A percentile compares a stretch with the other conserved stretches of the same genome.
These are phyloP conservation scores for Callimorpha dominula DNA, from an alignment of 2,888 invertebrate species.

Conservation along the genomic window DNA sequence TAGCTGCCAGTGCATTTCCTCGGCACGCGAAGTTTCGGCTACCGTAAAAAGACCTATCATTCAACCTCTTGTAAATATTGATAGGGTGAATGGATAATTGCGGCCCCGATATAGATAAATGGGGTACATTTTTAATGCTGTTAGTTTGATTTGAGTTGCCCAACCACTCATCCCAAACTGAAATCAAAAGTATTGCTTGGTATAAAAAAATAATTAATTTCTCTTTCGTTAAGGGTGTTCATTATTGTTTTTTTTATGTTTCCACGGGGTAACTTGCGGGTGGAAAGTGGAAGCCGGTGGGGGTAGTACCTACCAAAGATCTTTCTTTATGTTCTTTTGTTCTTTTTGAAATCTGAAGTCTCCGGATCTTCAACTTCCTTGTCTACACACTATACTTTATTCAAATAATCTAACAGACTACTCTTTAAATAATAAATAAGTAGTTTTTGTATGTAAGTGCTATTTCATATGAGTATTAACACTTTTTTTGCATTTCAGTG, in stretches of 20 bases:
- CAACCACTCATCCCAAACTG: background rate
- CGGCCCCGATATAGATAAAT: conserved; percentile 10
- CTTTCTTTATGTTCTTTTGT: no score
- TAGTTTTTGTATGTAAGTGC: no score
- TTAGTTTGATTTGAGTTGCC: conserved; percentile 21
- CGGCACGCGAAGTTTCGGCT: conserved; percentile 48
- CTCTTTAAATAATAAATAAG: no score
- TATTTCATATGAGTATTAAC: no score
- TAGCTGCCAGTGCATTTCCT: conserved; percentile 56
- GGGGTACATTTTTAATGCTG: conserved; percentile 14
- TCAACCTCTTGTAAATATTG: conserved; percentile 26
- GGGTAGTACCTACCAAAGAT: background rate
- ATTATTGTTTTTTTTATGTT: background rate
- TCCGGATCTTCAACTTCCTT: no score
- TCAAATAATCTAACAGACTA: no score
- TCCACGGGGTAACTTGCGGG: no score
- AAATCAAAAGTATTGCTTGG: background rate
- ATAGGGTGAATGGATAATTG: conserved; percentile 23
- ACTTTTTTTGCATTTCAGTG: no score
- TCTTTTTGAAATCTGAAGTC: no score
- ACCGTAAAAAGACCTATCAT: conserved; percentile 33
- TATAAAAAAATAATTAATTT: background rate
- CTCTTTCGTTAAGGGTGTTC: background rate
- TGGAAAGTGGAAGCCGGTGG: background rate
- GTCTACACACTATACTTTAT: no score